Percentiles rank a stretch among this genome's conserved stretches.
Conservation (phyloP, 92 coral and sea anemone genomes). For the Actinostola sp. region DNA sequence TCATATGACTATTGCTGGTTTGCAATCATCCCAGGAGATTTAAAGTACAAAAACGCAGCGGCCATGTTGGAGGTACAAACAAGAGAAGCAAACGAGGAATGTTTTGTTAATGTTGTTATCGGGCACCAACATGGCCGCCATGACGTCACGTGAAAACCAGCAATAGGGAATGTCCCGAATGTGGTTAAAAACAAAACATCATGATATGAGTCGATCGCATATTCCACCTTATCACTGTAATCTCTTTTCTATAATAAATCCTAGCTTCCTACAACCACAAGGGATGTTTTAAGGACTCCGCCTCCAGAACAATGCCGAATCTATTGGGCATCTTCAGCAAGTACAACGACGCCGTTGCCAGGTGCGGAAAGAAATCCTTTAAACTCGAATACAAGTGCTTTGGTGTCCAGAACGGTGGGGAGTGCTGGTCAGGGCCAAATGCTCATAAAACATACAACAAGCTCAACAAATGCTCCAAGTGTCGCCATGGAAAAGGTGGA, state of each 20-base stretch:
- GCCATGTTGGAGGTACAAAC: too few relatives aligned
- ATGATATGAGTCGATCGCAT: too few relatives aligned
- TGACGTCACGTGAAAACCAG: too few relatives aligned
- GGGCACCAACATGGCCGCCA: too few relatives aligned
- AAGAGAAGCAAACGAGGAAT: too few relatives aligned
- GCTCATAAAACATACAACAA: slow-evolving; percentile 36
- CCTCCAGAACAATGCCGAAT: slow-evolving; percentile 18
- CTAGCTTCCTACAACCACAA: slow-evolving; percentile 15
- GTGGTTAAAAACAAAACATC: background rate
- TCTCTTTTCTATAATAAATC: too few relatives aligned
- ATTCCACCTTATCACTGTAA: too few relatives aligned
- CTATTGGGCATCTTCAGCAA: background rate
- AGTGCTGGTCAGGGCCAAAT: slow-evolving; percentile 38
- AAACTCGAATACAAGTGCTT: slow-evolving; percentile 15
- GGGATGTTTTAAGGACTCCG: slow-evolving; percentile 12
- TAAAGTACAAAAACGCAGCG: too few relatives aligned
- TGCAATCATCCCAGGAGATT: too few relatives aligned
- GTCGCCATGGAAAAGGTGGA: slow-evolving; percentile 39
- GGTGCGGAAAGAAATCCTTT: slow-evolving; percentile 14
- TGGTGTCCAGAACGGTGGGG: slow-evolving; percentile 35
- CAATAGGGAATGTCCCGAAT: too few relatives aligned
- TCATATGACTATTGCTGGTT: too few relatives aligned
- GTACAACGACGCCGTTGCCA: slow-evolving; percentile 4
- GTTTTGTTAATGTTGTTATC: too few relatives aligned
- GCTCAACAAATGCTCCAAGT: slow-evolving; percentile 19